A percentile compares a stretch with the other conserved stretches of the same genome.
These are phyloP conservation scores for Lithobates sylvaticus DNA, from an alignment of 2,797 vertebrate species.

Conservation along the genomic window DNA sequence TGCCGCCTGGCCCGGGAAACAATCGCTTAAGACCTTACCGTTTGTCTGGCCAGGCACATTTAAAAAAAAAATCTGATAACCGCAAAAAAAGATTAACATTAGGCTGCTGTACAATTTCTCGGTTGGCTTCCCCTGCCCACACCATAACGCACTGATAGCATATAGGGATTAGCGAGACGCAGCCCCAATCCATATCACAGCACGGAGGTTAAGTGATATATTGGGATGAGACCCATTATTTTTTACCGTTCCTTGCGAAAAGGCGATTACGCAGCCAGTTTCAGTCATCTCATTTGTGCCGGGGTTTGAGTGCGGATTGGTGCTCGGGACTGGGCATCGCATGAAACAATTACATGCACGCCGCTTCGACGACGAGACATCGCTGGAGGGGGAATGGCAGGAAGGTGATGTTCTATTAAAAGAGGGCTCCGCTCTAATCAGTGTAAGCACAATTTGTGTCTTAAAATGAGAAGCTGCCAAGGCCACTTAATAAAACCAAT, in stretches of 20 bases:
- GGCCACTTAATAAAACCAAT: background rate
- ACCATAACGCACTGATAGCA: conserved; percentile 61
- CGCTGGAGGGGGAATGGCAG: background rate
- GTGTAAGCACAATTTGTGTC: conserved; percentile 1
- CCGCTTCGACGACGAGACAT: background rate
- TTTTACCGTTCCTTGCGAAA: conserved; percentile 46
- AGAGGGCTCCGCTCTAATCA: background rate
- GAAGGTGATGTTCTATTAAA: background rate
- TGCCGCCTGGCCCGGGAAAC: conserved; percentile 35
- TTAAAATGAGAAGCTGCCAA: background rate
- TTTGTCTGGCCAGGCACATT: conserved; percentile 49
- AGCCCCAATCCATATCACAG: conserved; percentile 63
- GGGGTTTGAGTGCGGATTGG: conserved; percentile 47
- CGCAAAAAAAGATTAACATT: conserved; percentile 58
- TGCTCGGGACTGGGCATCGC: conserved; percentile 17
- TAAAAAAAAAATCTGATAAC: conserved; percentile 60
- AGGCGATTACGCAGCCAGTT: conserved; percentile 58
- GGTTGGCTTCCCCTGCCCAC: conserved; percentile 59
- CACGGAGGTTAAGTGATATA: conserved; percentile 62
- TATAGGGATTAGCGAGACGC: conserved; percentile 61
- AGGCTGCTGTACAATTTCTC: conserved; percentile 59
- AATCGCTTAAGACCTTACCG: conserved; percentile 37
- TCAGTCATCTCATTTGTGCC: conserved; percentile 58
- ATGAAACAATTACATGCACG: conserved; percentile 43
- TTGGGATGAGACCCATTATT: conserved; percentile 62